These are phyloP conservation scores for Formica selysi DNA, from an alignment of 1,140 invertebrate species.

Conservation along the genomic window DNA sequence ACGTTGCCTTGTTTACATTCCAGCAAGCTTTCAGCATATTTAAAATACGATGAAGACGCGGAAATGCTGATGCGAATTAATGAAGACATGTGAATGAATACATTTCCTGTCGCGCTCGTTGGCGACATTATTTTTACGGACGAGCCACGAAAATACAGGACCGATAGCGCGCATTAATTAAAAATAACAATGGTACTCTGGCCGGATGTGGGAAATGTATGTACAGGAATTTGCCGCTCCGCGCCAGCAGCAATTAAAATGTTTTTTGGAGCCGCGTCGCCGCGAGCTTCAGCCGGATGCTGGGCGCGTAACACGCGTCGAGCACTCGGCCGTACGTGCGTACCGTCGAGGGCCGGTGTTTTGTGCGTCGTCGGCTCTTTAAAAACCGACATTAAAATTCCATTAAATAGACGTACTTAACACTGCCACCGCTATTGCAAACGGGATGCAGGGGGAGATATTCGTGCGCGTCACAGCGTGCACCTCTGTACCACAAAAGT, in stretches of 20 bases:
- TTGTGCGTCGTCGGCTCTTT: conserved; percentile 42
- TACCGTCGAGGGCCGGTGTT: conserved; percentile 26
- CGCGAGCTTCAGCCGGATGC: conserved; percentile 41
- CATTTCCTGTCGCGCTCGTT: conserved; percentile 32
- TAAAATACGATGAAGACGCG: conserved; percentile 33
- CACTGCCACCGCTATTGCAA: conserved; percentile 47
- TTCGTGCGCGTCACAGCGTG: conserved; percentile 56
- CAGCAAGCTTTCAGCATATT: conserved; percentile 12
- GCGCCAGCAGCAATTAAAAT: conserved; percentile 67
- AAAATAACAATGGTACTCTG: conserved; percentile 55
- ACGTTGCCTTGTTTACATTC: neutral
- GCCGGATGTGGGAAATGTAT: conserved; percentile 57
- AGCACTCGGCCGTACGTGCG: conserved; percentile 53
- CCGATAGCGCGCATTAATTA: conserved; percentile 61
- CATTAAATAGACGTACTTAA: conserved; percentile 74
- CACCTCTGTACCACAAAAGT: conserved; percentile 9
- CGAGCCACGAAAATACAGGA: conserved; percentile 52
- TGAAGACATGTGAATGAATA: conserved; percentile 44
- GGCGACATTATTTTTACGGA: conserved; percentile 57
- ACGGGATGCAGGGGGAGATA: conserved; percentile 45
- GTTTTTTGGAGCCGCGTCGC: conserved; percentile 52
- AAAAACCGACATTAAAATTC: conserved; percentile 73
- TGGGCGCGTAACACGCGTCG: conserved; percentile 51
- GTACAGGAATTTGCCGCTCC: conserved; percentile 51
- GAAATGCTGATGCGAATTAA: conserved; percentile 42